Base-by-base conservation (phyloP, 2,797 vertebrate genomes). In the Clamator glandarius region DNA sequence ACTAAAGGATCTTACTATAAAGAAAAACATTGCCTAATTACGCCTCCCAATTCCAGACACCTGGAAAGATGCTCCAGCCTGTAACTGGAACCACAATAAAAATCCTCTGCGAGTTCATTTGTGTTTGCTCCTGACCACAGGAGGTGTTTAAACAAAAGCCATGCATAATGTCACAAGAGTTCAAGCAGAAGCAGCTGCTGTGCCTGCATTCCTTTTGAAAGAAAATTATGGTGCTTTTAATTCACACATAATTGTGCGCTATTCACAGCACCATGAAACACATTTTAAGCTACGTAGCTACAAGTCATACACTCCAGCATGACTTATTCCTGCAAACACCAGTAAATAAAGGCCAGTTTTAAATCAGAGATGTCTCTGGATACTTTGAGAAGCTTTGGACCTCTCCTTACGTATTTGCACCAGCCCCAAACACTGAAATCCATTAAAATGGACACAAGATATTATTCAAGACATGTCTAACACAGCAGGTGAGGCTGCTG, bases 31-130 rank as follows among this genome's bases (percentile, higher is more conserved):
- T 33, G 51, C 29, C 4, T 87, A 92, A 91, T 91, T 74, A 85
- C 3, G n/a, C 6, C 79, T 84, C 73, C 58, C 5, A 16, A 87
- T 61, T 57, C 64, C 84, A 76, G 7, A n/a, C 59, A 26, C 87
- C 17, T 3, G 73, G 76, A 55, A 89, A 85, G 94, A 89, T 92
- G 95, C 84, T 96, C 39, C 75, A 89, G 89, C 89, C 94, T 94
- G 75, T 57, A 83, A 6, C 50, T 78, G 79, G 54, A 89, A 89
- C 96, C 95, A 95, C 95, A 95, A 85, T 15, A 94, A 92, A 92
- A 94, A 84, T 20, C 36, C 50, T 39, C 81, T 50, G 57, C 52
- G 16, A 62, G 52, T 89, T 70, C 70, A n/a, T 59, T 44, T 66
- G 84, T 58, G 87, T 76, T 93, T 80, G 78, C n/a, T 13, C 29